Evolutionary conservation across 2,113 vertebrate genomes (phyloP).

Genomic region (Zosterops pallidus): DNA sequence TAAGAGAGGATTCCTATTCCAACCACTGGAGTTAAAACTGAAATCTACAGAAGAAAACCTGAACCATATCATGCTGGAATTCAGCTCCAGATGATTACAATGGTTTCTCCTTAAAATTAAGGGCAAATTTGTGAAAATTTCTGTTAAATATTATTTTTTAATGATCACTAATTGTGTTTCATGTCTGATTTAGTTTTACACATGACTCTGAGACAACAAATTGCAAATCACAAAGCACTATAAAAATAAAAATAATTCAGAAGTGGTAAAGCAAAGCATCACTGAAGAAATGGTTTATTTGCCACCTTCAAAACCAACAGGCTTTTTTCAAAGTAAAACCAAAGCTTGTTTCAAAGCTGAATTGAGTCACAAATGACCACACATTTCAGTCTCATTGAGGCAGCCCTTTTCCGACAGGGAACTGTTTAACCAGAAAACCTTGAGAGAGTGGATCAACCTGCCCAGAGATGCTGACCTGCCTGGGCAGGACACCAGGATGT

Average conservation of each 20-base stretch:
- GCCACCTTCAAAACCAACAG: not conserved
- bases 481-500: not conserved
- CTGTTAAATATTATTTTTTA: not conserved
- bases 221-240: not conserved
- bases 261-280: not conserved
- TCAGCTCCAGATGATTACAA: not conserved
- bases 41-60: not conserved
- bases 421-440: not conserved
- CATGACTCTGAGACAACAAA: not conserved
- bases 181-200: not conserved
- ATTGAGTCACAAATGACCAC: not conserved
- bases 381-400: not conserved
- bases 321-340: not conserved
- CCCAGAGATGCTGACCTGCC: fast-evolving
- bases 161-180: not conserved
- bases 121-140: not conserved
- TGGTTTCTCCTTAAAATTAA: not conserved
- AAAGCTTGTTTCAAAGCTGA: not conserved
- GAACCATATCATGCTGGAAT: not conserved
- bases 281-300: not conserved
- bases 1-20: not conserved
- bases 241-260: not conserved
- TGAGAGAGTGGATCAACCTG: not conserved
- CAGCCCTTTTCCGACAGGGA: not conserved
- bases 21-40: not conserved